These are phyloP conservation scores for Luperina nickerlii DNA, from an alignment of 2,888 invertebrate genomes.

Conservation along the genomic window DNA sequence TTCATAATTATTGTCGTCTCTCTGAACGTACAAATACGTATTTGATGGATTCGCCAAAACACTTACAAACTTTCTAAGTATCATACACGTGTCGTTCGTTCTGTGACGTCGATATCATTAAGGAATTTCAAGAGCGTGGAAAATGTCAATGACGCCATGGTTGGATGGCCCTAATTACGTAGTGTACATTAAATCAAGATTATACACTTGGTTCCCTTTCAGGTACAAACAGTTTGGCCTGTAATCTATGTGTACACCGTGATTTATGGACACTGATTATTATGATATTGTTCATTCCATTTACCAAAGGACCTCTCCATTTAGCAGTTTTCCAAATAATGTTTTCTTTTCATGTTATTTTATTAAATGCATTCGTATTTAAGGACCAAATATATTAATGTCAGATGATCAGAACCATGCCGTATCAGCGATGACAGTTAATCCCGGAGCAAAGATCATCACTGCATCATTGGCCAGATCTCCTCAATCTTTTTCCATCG, in stretches of 20 bases:
- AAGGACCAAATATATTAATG: background rate
- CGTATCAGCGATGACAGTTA: slow-evolving; percentile 17
- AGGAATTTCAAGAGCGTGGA: slow-evolving; percentile 31
- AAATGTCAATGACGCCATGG: slow-evolving; percentile 43
- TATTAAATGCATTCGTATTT: background rate
- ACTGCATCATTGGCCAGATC: slow-evolving; percentile 1
- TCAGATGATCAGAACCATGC: background rate
- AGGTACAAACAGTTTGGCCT: slow-evolving; percentile 39
- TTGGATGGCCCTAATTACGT: slow-evolving; percentile 54
- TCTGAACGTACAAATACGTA: slow-evolving; percentile 18
- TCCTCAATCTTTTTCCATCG: slow-evolving; percentile 3
- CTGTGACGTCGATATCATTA: slow-evolving; percentile 31
- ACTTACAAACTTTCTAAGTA: slow-evolving; percentile 37
- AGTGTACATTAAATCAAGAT: slow-evolving; percentile 53
- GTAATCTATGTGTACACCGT: slow-evolving; percentile 11
- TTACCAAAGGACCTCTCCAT: background rate
- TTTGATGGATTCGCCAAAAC: slow-evolving; percentile 33
- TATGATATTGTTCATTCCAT: background rate
- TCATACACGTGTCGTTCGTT: slow-evolving; percentile 29
- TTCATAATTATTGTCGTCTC: slow-evolving; percentile 44
- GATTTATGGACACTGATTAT: slow-evolving; percentile 23
- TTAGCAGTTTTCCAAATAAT: background rate
- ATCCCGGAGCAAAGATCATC: slow-evolving; percentile 21
- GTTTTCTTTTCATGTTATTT: background rate
- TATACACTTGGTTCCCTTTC: slow-evolving; percentile 48